Evolutionary conservation across 1,140 invertebrate species (phyloP), one percentile per base, ranked within the genome.

Genomic region (Drosophila biarmipes): DNA sequence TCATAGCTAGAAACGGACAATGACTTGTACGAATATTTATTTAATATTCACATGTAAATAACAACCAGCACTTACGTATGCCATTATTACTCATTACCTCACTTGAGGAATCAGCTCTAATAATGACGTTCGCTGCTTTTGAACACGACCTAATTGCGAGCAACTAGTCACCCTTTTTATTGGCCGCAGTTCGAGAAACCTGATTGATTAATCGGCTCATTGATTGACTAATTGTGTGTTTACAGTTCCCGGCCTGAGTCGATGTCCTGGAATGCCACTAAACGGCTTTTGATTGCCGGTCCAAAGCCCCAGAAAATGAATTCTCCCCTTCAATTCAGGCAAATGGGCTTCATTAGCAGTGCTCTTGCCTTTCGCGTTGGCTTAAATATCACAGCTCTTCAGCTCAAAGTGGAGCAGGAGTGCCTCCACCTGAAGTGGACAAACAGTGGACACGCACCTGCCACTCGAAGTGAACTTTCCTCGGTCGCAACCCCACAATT

Each of bases 401-500:
- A 34, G 34, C n/a, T 0, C 29, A 68, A 69, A 68, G 49, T 69
- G 66, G 66, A 55, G 24, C 66, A 69, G 63, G 45, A 67, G 48
- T 46, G 66, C n/a, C n/a, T n/a, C n/a, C n/a, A n/a, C n/a, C n/a
- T 11, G 58, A 10, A 40, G 34, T 38, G 58, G 58, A 29, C 31
- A 21, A 40, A 42, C 15, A 14, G 29, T 24, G n/a, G 42, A 45
- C 64, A 53, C 48, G 45, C 72, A 66, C 46, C 61, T 75, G 73
- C 53, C 42, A 74, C 52, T 74, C 21, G 34, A 5, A 34, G 21
- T 51, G 56, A 79, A 82, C 80, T 80, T 85, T 85, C 80, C 52
- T 69, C 55, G 55, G 61, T 52, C 58, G 46, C 77, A 58, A 76
- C 68, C 67, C 81, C 51, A 85, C 80, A 85, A 85, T 85, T 85